Evolutionary conservation across 1,140 invertebrate genomes (phyloP).

Genomic region (Apocrypta bakeri): DNA sequence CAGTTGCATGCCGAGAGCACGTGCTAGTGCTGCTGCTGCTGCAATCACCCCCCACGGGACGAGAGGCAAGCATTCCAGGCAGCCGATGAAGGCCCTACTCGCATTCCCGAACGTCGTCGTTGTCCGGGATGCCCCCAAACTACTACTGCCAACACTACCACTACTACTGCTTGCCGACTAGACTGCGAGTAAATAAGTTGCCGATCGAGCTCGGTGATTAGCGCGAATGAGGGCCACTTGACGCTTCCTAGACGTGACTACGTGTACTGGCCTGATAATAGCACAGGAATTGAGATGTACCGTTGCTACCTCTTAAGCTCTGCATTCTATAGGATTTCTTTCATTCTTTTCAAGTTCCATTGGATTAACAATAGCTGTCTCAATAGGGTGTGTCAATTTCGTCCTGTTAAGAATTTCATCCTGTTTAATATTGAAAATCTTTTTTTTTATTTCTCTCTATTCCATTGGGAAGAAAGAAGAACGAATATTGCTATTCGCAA

Average conservation of each 20-base stretch:
- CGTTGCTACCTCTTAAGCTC: too few relatives aligned
- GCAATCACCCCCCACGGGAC: conserved; percentile 40
- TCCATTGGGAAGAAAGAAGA: too few relatives aligned
- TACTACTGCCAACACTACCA: neutral
- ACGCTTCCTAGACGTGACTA: neutral
- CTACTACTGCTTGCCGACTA: neutral
- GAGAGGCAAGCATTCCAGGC: neutral
- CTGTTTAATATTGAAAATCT: too few relatives aligned
- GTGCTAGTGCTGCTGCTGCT: conserved; percentile 39
- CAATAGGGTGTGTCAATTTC: too few relatives aligned
- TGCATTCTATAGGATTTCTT: too few relatives aligned
- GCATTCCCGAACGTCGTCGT: neutral
- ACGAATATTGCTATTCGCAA: too few relatives aligned
- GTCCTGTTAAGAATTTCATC: too few relatives aligned
- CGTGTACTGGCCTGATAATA: neutral
- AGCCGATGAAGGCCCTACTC: neutral
- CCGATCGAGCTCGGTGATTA: conserved; percentile 14
- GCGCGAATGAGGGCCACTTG: conserved; percentile 15
- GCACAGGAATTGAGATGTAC: neutral
- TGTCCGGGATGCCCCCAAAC: neutral
- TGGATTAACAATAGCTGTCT: too few relatives aligned
- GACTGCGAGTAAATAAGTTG: conserved; percentile 9
- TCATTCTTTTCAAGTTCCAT: too few relatives aligned
- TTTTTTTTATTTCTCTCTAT: too few relatives aligned
- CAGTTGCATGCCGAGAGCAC: conserved; percentile 49